Conservation (phyloP, 1,140 invertebrate species). For the Leptonema lineaticorne region DNA sequence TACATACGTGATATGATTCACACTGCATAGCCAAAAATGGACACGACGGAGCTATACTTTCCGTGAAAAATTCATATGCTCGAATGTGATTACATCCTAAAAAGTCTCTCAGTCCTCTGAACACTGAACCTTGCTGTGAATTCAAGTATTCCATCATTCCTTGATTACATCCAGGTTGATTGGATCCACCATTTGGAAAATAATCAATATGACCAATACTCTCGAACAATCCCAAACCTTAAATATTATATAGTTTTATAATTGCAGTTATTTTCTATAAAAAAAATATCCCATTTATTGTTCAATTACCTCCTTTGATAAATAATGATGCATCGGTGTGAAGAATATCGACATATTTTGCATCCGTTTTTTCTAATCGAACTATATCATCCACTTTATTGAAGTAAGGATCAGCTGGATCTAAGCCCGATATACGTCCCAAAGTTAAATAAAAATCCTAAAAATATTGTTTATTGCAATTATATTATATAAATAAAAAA, state of each 20-base stretch:
- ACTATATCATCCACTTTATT: constrained; percentile 78
- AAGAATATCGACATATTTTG: constrained; percentile 82
- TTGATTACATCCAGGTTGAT: constrained; percentile 82
- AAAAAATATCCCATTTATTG: neutral
- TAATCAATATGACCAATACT: constrained; percentile 86
- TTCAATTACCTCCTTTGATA: constrained; percentile 66
- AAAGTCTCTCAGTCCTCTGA: constrained; percentile 70
- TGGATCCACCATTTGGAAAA: constrained; percentile 83
- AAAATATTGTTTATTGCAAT: constrained; percentile 38
- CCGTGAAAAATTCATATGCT: constrained; percentile 81
- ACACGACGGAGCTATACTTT: constrained; percentile 77
- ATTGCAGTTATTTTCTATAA: neutral
- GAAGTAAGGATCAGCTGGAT: constrained; percentile 92
- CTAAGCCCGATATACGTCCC: constrained; percentile 74
- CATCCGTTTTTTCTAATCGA: constrained; percentile 81
- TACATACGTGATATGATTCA: constrained; percentile 67
- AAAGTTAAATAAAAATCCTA: constrained; percentile 65
- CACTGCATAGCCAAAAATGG: constrained; percentile 77
- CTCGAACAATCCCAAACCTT: constrained; percentile 76
- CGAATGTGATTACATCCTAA: constrained; percentile 84
- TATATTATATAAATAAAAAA: neutral
- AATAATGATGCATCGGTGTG: constrained; percentile 85
- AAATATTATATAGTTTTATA: neutral
- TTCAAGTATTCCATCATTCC: constrained; percentile 69
- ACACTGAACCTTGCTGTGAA: constrained; percentile 60